Base-by-base conservation (phyloP, 2,113 vertebrate genomes). In the Nothoprocta pentlandii region DNA sequence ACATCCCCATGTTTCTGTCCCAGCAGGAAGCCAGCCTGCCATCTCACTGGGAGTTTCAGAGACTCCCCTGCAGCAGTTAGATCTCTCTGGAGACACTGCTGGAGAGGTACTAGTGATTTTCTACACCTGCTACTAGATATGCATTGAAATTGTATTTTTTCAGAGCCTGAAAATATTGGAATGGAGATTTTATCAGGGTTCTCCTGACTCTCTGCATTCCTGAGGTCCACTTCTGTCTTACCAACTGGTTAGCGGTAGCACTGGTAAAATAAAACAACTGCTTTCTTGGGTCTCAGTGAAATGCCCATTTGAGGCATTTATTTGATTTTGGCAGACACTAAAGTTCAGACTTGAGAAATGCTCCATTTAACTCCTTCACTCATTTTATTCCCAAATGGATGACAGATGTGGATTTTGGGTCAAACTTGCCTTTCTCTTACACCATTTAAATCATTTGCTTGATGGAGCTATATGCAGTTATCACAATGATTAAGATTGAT, bases 101-200 rank as follows among this genome's bases (percentile, higher is more conserved):
- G 32, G 62, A 85, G 62, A 91, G 10, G n/a, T 10, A 74, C 39
- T 21, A 1, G 32, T 34, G 32, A 12, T 46, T 30, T 3, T 36
- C 44, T 36, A 77, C 19, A 39, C 42, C 68, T 51, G 61, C 51
- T 51, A 83, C 11, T 19, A 74, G 11, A n/a, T 32, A 34, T 39
- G 26, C 42, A 68, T 5, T n/a, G 32, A n/a, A 91, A 71, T 7
- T 16, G 4, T 49, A 17, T 58, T 90, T 81, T 90, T 81, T 87
- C 66, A 78, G 89, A 69, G 16, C 34, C 36, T 80, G 22, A 12
- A 71, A 78, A 71, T 2, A 79, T 47, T 10, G 5, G 8, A 75
- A 89, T 42, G 12, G 73, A 89, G 56, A 89, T 84, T 91, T 92
- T 81, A 89, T 75, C 62, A 51, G 49, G n/a, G 10, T 64, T 80